Evolutionary conservation across 2,888 invertebrate species (phyloP), one percentile per base, ranked within the genome.

Genomic region (Abrostola tripartita): DNA sequence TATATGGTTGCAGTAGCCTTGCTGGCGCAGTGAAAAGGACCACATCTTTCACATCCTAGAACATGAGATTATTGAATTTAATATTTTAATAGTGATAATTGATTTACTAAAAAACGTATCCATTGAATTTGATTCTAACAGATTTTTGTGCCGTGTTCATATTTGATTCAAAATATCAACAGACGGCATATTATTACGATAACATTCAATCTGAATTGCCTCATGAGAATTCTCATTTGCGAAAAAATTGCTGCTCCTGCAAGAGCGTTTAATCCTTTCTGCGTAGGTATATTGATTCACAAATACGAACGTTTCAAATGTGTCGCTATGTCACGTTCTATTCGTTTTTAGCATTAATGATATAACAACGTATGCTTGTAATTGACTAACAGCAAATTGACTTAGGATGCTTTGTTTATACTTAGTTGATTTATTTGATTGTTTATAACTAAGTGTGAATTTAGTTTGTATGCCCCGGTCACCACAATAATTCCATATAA

Each of bases 21-120:
- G 88, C 78, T 6, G 95, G 93, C 11, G 94, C 92, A 2, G 90
- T 88, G 72, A 91, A 95, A 24, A 95, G 78, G 1, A 93, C 95
- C 14, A 96, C 88, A 77, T 96, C 95, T 85, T 95, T 96, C 37
- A 96, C 85, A 78, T 96, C 96, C 89, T 96, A 94, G 14, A 42
- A 24, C 24, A 24, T 24, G 24, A 24, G 24, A 24, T 24, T 24
- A 24, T 24, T 24, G 4, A 24, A 24, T 24, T 24, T 24, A 24
- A 24, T 24, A 24, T 4, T 24, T 24, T 24, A 24, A 24, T 1
- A 24, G 24, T 24, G 4, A 24, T 24, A 1, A 24, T n/a, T 24
- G 24, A 24, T 4, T 24, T n/a, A n/a, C n/a, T n/a, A n/a, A 24
- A 24, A 24, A 47, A 47, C 8, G 1, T 24, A 14, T 14, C 44